phyloP scores from a whole-genome alignment of 2,888 invertebrate species.

The Dichetophora obliterata region DNA sequence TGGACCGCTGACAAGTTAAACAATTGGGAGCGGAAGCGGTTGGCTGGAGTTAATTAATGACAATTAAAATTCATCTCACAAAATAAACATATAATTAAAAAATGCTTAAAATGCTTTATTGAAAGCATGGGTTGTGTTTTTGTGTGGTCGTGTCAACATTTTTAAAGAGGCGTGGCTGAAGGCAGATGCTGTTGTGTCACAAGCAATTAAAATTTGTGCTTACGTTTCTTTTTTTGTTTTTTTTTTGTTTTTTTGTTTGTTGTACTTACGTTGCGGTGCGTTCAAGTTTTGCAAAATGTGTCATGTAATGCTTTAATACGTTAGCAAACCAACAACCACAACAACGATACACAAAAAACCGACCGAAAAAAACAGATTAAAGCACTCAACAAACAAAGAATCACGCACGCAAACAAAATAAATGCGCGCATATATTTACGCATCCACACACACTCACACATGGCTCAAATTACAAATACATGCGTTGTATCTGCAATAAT shows the following conservation, averaged over 20 bases:
- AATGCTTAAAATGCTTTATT: neutral
- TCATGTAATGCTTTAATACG: conserved; percentile 62
- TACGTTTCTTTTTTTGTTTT: neutral
- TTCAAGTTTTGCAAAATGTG: conserved; percentile 37
- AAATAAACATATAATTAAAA: conserved; percentile 39
- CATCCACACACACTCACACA: neutral
- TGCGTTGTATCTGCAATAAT: conserved; percentile 58
- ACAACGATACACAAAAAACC: neutral
- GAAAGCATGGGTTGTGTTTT: neutral
- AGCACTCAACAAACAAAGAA: neutral
- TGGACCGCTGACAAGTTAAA: neutral
- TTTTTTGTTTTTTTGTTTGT: neutral
- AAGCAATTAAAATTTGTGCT: conserved; percentile 23
- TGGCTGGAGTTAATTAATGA: conserved; percentile 61
- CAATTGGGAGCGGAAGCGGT: neutral
- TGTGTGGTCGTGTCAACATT: neutral
- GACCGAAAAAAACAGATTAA: neutral
- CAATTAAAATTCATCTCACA: conserved; percentile 66
- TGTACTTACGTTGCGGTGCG: neutral
- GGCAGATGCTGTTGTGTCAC: neutral
- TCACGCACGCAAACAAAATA: neutral
- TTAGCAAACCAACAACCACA: neutral
- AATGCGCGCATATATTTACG: neutral
- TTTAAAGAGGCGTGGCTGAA: neutral
- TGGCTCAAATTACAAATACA: conserved; percentile 30